These are phyloP conservation scores for Megaceryle maxima DNA, from an alignment of 2,113 vertebrate genomes.

Conservation along the genomic window DNA sequence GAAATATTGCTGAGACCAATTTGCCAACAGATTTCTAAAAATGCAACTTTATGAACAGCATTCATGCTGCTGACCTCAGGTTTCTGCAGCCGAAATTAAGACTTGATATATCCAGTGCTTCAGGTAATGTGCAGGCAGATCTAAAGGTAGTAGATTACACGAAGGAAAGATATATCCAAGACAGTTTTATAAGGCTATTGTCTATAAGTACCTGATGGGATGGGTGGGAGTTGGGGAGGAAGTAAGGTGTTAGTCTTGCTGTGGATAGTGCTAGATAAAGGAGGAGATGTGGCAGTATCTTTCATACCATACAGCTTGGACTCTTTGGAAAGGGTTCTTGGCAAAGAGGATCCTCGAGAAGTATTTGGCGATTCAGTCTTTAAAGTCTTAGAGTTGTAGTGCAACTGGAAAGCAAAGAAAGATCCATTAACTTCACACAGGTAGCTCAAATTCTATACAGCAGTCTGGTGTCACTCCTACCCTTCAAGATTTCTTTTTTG, in stretches of 20 bases:
- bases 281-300: conserved; percentile 83
- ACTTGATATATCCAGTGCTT: not conserved
- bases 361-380: conserved; percentile 95
- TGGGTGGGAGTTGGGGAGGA: conserved; percentile 93
- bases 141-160: conserved; percentile 37
- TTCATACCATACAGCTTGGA: conserved; percentile 99
- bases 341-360: conserved; percentile 95
- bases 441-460: not conserved
- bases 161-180: not conserved
- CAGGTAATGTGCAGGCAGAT: not conserved
- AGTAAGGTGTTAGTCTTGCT: conserved; percentile 94
- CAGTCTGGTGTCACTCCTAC: not conserved
- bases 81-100: not conserved
- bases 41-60: not conserved
- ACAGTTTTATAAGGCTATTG: conserved; percentile 16
- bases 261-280: conserved; percentile 82
- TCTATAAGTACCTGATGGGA: conserved; percentile 90
- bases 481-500: not conserved
- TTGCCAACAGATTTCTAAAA: not conserved
- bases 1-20: not conserved
- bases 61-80: not conserved
- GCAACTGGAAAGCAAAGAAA: conserved; percentile 81
- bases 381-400: conserved; percentile 98
- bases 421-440: not conserved
- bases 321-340: conserved; percentile 97